These are phyloP conservation scores for Nicator chloris DNA, from an alignment of 2,113 vertebrate species.

Conservation along the genomic window DNA sequence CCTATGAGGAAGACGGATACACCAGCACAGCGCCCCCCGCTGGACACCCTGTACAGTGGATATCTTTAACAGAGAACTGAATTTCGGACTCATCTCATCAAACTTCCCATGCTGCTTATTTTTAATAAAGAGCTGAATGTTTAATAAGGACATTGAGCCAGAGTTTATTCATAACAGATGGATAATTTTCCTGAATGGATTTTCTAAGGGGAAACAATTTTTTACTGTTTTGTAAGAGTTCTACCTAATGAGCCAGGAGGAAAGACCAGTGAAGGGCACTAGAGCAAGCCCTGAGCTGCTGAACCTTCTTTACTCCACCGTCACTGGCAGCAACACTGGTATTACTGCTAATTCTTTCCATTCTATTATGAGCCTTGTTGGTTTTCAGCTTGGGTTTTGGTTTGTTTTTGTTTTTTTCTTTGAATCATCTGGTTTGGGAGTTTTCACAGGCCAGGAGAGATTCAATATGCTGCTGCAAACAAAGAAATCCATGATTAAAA, in stretches of 20 bases:
- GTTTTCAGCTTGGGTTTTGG: not conserved
- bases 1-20: too few relatives aligned
- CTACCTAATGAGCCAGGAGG: conserved; percentile 6
- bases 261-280: not conserved
- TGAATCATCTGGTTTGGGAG: not conserved
- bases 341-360: not conserved
- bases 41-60: too few relatives aligned
- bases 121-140: too few relatives aligned
- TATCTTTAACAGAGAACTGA: too few relatives aligned
- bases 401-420: not conserved
- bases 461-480: not conserved
- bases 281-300: not conserved
- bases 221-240: not conserved
- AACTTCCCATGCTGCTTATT: too few relatives aligned
- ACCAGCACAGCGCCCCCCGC: too few relatives aligned
- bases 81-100: too few relatives aligned
- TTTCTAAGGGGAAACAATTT: not conserved
- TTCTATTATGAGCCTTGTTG: not conserved
- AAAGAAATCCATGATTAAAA: not conserved
- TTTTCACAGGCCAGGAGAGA: not conserved
- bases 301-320: not conserved
- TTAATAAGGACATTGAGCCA: too few relatives aligned
- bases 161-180: too few relatives aligned
- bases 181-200: not conserved
- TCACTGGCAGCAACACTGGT: not conserved